Base-by-base conservation (phyloP, 2,797 vertebrate species). In the Erpetoichthys calabaricus region DNA sequence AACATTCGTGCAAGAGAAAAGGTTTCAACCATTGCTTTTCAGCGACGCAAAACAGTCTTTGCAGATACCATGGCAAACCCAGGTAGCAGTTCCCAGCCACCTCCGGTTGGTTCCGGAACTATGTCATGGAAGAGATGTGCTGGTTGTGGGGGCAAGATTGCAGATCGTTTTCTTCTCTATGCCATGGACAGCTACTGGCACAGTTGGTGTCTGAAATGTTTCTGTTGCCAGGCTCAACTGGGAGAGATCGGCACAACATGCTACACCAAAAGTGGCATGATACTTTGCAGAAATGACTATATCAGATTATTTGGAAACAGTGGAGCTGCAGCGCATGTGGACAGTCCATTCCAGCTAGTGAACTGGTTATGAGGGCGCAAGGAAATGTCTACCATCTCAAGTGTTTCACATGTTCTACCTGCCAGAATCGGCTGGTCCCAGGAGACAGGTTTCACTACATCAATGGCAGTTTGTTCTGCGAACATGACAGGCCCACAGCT, bases 151-250 rank as follows among this genome's bases (percentile, higher is more conserved):
- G 94, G 92, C 64, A 96, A 96, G 80, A 98, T 98, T 65, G 91
- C 91, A 3, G 95, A 98, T 78, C 95, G 95, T 54, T 98, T 98
- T 82, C 90, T 98, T 71, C 92, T 98, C 58, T 98, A 96, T 74
- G 90, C 95, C 80, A 98, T 98, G 92, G 95, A 98, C 88, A 94
- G 90, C 86, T 98, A 98, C 80, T 98, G 95, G 95, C 95, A 98
- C 84, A 98, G 91, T 81, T 92, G 95, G 61, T 98, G 95, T 82
- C 91, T 98, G 70, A 97, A 97, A 82, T 98, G 95, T 70, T 97
- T 94, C 62, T 98, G 94, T 82, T 98, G 95, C 85, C 94, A 98
- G 83, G 95, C 94, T 67, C 95, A 98, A 82, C 90, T 98, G 70
- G 95, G 94, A 2, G 95, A 98, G 78, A 98, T 98, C 66, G 95